Conservation (phyloP, 2,888 invertebrate species). For the Asteroscopus sphinx region DNA sequence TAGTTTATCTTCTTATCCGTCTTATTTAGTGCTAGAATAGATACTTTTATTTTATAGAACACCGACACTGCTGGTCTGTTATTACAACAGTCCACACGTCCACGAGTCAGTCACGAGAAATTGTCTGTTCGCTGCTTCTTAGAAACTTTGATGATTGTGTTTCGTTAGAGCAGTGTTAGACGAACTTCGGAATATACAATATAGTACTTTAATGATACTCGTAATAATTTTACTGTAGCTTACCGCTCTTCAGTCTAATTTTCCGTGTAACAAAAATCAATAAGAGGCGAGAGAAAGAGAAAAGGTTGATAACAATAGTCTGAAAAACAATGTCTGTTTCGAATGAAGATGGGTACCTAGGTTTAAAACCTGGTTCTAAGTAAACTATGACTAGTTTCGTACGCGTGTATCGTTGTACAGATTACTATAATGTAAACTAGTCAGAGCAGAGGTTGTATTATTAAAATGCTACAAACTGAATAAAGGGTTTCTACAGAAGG, state of each 20-base stretch:
- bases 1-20: background rate
- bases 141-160: conserved; percentile 27
- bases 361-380: conserved; percentile 18
- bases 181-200: no score
- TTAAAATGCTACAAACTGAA: background rate
- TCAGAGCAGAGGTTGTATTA: no score
- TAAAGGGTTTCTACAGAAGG: conserved; percentile 11
- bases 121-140: conserved; percentile 12
- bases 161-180: conserved; percentile 5
- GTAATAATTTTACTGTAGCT: no score
- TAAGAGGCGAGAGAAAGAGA: conserved; percentile 13
- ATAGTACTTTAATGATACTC: no score
- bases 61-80: background rate
- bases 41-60: background rate
- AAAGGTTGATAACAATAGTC: conserved; percentile 13
- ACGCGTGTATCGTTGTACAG: background rate
- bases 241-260: no score
- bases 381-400: conserved; percentile 6
- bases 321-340: conserved; percentile 8
- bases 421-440: no score
- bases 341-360: conserved; percentile 1
- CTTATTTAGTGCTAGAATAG: background rate
- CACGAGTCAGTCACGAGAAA: background rate
- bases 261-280: no score
- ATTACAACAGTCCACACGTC: background rate